phyloP scores from a whole-genome alignment of 1,140 invertebrate genomes.

The Octopus sinensis region DNA sequence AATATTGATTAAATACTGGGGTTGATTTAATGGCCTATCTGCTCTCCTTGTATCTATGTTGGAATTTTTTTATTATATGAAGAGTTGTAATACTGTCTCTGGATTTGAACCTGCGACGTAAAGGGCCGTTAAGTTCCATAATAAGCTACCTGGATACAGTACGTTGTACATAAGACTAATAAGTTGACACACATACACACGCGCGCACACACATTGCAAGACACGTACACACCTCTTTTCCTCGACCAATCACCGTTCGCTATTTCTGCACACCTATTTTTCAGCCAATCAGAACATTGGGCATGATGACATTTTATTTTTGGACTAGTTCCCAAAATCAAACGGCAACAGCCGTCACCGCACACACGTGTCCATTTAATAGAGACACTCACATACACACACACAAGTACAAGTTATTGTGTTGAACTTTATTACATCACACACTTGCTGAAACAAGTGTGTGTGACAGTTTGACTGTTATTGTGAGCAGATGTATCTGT shows the following conservation, averaged over 20 bases:
- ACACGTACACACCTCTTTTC: background rate
- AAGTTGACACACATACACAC: background rate
- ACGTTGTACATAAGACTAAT: background rate
- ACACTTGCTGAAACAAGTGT: background rate
- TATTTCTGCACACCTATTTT: constrained; percentile 1
- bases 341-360: background rate
- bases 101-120: too few relatives aligned
- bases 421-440: background rate
- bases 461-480: background rate
- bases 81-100: too few relatives aligned
- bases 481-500: too few relatives aligned
- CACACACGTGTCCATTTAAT: background rate
- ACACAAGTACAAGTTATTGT: background rate
- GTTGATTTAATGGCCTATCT: background rate
- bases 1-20: too few relatives aligned
- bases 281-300: constrained; percentile 1
- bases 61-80: background rate
- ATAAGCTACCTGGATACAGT: background rate
- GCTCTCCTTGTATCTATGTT: background rate
- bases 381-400: background rate
- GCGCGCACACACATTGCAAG: background rate
- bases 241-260: background rate
- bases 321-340: background rate
- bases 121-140: background rate
- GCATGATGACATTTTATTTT: constrained; percentile 1